Evolutionary conservation across 2,113 vertebrate genomes (phyloP).

Genomic region (Platanista minor): DNA sequence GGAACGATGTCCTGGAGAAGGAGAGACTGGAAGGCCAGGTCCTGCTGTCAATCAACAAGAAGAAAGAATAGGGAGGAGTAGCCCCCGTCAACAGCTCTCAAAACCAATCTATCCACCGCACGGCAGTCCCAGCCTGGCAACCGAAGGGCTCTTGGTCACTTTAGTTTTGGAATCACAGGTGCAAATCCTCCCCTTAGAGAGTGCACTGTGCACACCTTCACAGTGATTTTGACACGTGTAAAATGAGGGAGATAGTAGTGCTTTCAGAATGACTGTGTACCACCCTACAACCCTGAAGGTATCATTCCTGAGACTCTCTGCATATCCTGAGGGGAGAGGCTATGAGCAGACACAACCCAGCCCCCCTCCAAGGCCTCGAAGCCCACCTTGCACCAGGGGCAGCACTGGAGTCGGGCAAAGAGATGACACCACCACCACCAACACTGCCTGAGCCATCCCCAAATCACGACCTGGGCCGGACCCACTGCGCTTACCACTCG

Average conservation of each 20-base stretch:
- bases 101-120: fast-evolving
- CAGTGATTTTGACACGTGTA: fast-evolving
- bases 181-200: background rate
- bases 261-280: fast-evolving
- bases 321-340: background rate
- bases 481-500: fast-evolving
- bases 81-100: background rate
- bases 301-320: background rate
- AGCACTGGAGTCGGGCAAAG: fast-evolving
- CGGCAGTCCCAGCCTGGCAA: no score
- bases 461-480: background rate
- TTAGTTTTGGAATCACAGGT: fast-evolving
- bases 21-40: background rate
- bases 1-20: background rate
- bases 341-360: background rate
- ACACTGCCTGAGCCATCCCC: background rate
- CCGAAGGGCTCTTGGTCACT: fast-evolving
- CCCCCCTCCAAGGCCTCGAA: background rate
- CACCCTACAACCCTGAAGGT: fast-evolving
- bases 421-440: fast-evolving
- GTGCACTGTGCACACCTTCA: fast-evolving
- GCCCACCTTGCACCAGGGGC: background rate
- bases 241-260: fast-evolving
- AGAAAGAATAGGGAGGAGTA: background rate
- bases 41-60: background rate